A percentile compares a stretch with the other conserved stretches of the same genome.
These are phyloP conservation scores for Drosophila subobscura DNA, from an alignment of 1,140 invertebrate species.

Conservation along the genomic window DNA sequence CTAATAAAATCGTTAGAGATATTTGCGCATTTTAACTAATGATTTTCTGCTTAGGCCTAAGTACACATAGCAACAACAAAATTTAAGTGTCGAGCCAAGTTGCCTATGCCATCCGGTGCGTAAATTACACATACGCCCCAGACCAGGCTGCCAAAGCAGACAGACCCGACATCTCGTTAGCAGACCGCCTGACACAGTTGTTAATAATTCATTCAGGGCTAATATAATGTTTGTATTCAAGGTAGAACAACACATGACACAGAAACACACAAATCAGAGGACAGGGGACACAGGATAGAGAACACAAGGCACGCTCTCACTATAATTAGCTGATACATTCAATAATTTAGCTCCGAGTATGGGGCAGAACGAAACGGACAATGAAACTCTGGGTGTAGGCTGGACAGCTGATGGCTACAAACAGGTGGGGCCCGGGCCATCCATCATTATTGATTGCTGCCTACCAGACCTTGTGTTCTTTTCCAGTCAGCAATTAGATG, in stretches of 20 bases:
- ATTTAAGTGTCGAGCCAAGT: conserved; percentile 52
- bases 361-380: conserved; percentile 8
- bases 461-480: conserved; percentile 8
- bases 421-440: conserved; percentile 23
- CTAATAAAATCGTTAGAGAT: conserved; percentile 81
- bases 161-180: conserved; percentile 50
- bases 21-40: conserved; percentile 81
- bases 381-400: conserved; percentile 24
- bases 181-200: conserved; percentile 61
- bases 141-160: not conserved
- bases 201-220: conserved; percentile 75
- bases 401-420: conserved; percentile 8
- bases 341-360: conserved; percentile 61
- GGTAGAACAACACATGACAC: conserved; percentile 36
- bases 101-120: conserved; percentile 19
- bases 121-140: conserved; percentile 18
- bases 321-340: conserved; percentile 71
- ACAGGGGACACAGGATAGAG: not conserved
- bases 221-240: conserved; percentile 62
- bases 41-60: conserved; percentile 75
- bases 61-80: conserved; percentile 47
- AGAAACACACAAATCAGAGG: conserved; percentile 37
- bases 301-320: conserved; percentile 40
- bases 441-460: conserved; percentile 59
- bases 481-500: conserved; percentile 35